phyloP scores from a whole-genome alignment of 1,140 invertebrate species.

The Bombus turneri region DNA sequence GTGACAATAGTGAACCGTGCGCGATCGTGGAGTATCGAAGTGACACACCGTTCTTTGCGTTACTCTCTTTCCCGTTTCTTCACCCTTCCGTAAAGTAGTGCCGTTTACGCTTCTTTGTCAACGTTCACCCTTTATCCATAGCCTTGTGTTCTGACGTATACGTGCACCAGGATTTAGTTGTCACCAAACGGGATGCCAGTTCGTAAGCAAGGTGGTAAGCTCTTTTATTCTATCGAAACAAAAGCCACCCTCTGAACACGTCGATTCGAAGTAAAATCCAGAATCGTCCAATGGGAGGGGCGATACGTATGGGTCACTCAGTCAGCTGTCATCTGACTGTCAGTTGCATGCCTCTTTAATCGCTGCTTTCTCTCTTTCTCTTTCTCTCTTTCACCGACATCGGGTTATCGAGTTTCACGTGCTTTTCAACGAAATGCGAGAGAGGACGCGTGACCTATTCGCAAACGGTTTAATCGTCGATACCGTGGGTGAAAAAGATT shows the following conservation, averaged over 20 bases:
- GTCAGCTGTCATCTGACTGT: conserved; percentile 71
- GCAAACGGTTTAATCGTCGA: background rate
- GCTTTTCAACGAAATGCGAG: background rate
- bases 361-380: background rate
- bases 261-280: conserved; percentile 33
- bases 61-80: conserved; percentile 20
- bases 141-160: background rate
- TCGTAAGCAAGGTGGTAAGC: conserved; percentile 82
- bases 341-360: conserved; percentile 40
- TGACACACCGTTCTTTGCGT: conserved; percentile 42
- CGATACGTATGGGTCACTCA: conserved; percentile 73
- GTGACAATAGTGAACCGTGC: conserved; percentile 68
- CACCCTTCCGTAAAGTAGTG: conserved; percentile 31
- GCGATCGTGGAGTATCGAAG: conserved; percentile 55
- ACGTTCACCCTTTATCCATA: conserved; percentile 11
- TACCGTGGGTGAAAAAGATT: background rate
- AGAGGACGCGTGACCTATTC: background rate
- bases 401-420: background rate
- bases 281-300: conserved; percentile 51
- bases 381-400: background rate
- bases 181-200: conserved; percentile 76
- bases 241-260: conserved; percentile 11
- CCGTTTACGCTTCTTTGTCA: background rate
- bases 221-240: conserved; percentile 58
- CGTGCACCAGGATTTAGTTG: conserved; percentile 23